These are phyloP conservation scores for Danaus plexippus DNA, from an alignment of 1,140 invertebrate species.

Conservation along the genomic window DNA sequence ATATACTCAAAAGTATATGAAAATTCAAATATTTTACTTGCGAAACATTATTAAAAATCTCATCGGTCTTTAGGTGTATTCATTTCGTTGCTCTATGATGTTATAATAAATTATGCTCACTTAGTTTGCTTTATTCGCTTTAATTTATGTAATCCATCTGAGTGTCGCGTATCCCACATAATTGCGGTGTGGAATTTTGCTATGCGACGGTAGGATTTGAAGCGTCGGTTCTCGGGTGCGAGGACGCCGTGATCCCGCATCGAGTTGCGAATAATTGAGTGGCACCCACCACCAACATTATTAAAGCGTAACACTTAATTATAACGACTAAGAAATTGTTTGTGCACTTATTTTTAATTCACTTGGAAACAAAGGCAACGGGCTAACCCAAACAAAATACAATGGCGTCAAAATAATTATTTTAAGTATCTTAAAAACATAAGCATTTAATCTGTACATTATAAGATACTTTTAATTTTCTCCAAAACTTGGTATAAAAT, in stretches of 20 bases:
- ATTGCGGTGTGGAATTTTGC: constrained; percentile 55
- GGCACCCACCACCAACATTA: constrained; percentile 37
- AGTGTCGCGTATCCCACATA: constrained; percentile 52
- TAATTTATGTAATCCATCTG: constrained; percentile 62
- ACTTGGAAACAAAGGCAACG: too few species aligned
- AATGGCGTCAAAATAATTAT: too few species aligned
- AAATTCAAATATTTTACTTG: too few species aligned
- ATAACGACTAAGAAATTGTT: constrained; percentile 56
- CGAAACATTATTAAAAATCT: too few species aligned
- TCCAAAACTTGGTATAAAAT: too few species aligned
- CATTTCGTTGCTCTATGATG: constrained; percentile 11
- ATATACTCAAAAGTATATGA: too few species aligned
- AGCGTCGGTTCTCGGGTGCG: constrained; percentile 16
- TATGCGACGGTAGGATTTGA: constrained; percentile 43
- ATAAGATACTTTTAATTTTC: too few species aligned
- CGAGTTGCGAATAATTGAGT: constrained; percentile 62
- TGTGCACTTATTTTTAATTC: constrained; percentile 31
- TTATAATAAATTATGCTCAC: constrained; percentile 44
- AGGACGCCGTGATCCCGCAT: constrained; percentile 55
- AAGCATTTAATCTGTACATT: too few species aligned
- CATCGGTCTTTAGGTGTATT: too few species aligned
- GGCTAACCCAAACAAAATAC: too few species aligned
- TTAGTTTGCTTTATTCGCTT: constrained; percentile 51
- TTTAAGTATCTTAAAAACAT: too few species aligned
- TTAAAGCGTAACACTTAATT: constrained; percentile 62